phyloP scores from a whole-genome alignment of 2,888 invertebrate genomes.

The Helleia helle region DNA sequence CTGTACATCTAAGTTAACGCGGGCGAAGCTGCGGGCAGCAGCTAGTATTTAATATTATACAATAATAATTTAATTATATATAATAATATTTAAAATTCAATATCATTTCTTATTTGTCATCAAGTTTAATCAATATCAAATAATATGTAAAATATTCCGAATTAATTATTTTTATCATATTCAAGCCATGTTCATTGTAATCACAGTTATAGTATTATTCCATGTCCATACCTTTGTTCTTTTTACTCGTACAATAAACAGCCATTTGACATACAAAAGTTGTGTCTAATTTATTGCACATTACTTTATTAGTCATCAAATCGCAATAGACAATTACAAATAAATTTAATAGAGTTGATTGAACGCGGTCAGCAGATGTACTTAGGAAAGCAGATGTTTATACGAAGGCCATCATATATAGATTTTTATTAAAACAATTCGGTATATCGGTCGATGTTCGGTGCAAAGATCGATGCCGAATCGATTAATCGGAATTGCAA shows the following conservation, averaged over 20 bases:
- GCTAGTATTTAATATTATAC: too few species aligned
- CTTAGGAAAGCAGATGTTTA: conserved; percentile 24
- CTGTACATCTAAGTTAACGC: too few species aligned
- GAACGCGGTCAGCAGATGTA: conserved; percentile 23
- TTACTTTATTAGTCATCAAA: background rate
- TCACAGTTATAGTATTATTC: too few species aligned
- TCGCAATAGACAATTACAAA: conserved; percentile 19
- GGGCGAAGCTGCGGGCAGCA: too few species aligned
- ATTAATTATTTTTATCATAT: too few species aligned
- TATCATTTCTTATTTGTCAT: too few species aligned
- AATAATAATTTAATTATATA: too few species aligned
- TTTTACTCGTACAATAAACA: background rate
- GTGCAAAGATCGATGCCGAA: conserved; percentile 71
- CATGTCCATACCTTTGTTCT: too few species aligned
- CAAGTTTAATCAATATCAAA: too few species aligned
- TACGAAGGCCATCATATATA: conserved; percentile 21
- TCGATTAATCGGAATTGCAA: conserved; percentile 67
- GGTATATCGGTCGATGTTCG: conserved; percentile 36
- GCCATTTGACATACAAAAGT: background rate
- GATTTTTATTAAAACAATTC: conserved; percentile 27
- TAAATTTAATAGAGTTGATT: conserved; percentile 22
- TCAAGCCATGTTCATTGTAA: too few species aligned
- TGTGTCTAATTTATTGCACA: background rate
- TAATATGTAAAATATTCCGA: too few species aligned
- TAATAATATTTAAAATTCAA: too few species aligned